Conservation (phyloP, 37 sponge, comb jelly and placozoan species). For the Corticium candelabrum region DNA sequence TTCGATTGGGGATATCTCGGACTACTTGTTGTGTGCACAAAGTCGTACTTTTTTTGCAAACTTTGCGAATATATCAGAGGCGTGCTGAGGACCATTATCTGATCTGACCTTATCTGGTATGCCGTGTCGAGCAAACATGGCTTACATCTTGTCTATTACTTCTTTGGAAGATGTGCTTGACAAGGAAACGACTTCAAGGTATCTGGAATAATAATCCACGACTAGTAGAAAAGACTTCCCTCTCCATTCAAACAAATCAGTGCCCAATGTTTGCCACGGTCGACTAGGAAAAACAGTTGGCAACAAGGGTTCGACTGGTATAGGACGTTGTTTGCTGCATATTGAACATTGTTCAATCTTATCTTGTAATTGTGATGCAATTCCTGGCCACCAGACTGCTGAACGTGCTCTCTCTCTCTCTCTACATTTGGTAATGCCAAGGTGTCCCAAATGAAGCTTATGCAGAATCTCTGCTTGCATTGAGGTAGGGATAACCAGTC, state of each 20-base stretch:
- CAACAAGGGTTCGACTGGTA: conserved; percentile 10
- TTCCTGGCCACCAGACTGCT: conserved; percentile 31
- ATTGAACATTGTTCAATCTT: conserved; percentile 5
- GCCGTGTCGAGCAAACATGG: conserved; percentile 48
- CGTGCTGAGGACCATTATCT: conserved; percentile 64
- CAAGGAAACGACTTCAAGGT: conserved; percentile 34
- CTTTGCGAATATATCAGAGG: too few relatives aligned
- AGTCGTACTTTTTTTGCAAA: too few relatives aligned
- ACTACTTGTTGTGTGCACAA: conserved; percentile 34
- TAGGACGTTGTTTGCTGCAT: conserved; percentile 8
- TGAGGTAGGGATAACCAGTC: conserved; percentile 20
- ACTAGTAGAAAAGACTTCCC: conserved; percentile 23
- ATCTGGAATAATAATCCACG: conserved; percentile 41
- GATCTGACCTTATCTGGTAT: conserved; percentile 32
- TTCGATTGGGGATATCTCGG: conserved; percentile 44
- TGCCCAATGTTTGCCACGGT: conserved; percentile 47
- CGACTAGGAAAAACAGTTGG: conserved; percentile 20
- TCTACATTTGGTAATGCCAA: conserved; percentile 29
- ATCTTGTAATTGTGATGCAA: conserved; percentile 15
- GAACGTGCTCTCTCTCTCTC: conserved; percentile 9
- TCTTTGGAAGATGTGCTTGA: background rate
- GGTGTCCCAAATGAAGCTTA: conserved; percentile 29
- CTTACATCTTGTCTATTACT: conserved; percentile 19
- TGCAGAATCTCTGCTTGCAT: conserved; percentile 13
- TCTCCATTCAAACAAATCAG: conserved; percentile 37